These are phyloP conservation scores for Rallus limicola DNA, from an alignment of 2,113 vertebrate genomes.

Conservation along the genomic window DNA sequence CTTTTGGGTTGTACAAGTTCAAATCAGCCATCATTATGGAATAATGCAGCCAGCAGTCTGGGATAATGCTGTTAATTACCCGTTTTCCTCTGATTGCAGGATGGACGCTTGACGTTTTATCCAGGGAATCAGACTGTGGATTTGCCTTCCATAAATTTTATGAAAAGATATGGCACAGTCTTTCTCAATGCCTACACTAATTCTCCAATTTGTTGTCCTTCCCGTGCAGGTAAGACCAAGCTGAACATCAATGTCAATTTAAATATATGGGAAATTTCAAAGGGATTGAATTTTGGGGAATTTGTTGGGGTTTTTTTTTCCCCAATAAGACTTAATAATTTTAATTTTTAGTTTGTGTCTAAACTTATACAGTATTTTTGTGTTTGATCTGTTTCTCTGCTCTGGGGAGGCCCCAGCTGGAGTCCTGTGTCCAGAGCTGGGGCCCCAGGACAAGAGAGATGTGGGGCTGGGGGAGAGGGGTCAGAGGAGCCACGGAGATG, in stretches of 20 bases:
- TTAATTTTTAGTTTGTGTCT: not conserved
- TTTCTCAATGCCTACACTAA: conserved; percentile 95
- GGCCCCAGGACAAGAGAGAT: too few relatives aligned
- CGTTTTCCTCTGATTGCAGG: conserved; percentile 75
- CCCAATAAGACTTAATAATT: not conserved
- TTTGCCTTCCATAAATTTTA: conserved; percentile 86
- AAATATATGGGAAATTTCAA: not conserved
- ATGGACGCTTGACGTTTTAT: conserved; percentile 90
- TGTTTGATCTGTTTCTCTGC: not conserved
- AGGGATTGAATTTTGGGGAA: not conserved
- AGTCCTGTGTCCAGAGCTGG: too few relatives aligned
- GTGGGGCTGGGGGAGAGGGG: too few relatives aligned
- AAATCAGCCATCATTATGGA: not conserved
- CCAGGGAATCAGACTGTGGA: conserved; percentile 85
- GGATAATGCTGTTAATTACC: not conserved
- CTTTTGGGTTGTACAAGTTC: not conserved
- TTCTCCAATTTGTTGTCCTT: conserved; percentile 96
- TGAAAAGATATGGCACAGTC: conserved; percentile 81
- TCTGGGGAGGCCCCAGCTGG: too few relatives aligned
- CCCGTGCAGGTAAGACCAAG: conserved; percentile 85
- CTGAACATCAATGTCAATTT: not conserved
- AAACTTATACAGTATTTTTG: not conserved
- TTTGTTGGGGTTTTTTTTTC: not conserved
- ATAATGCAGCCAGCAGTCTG: not conserved
- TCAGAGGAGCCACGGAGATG: too few relatives aligned